phyloP scores from a whole-genome alignment of 2,888 invertebrate species.

The Suillia variegata region DNA sequence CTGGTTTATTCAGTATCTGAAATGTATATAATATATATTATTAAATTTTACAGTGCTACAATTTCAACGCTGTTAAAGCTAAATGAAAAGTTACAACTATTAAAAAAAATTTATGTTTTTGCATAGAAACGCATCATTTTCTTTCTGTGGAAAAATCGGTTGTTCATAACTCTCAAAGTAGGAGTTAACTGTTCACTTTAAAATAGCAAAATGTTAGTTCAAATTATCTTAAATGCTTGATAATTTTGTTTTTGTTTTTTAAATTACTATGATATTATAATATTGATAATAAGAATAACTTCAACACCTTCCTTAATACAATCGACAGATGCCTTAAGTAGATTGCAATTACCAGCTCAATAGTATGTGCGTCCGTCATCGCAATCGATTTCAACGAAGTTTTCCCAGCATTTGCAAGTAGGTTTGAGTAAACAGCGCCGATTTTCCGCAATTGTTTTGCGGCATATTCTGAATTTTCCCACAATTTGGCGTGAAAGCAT shows the following conservation, averaged over 20 bases:
- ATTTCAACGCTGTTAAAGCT: too few species aligned
- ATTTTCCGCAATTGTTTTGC: slow-evolving; percentile 75
- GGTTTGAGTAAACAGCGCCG: slow-evolving; percentile 69
- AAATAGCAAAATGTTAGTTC: slow-evolving; percentile 11
- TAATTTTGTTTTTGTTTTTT: neutral
- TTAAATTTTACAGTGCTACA: too few species aligned
- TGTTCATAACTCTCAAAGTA: too few species aligned
- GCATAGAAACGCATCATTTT: too few species aligned
- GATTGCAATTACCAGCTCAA: slow-evolving; percentile 69
- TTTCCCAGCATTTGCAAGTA: slow-evolving; percentile 71
- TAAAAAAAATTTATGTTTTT: too few species aligned
- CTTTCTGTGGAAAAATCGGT: too few species aligned
- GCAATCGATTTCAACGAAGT: slow-evolving; percentile 69
- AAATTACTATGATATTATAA: neutral
- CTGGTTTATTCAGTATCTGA: slow-evolving; percentile 75
- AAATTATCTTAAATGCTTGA: too few species aligned
- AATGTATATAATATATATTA: too few species aligned
- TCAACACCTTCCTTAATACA: slow-evolving; percentile 10
- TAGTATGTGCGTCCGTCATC: slow-evolving; percentile 72
- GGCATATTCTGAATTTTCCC: slow-evolving; percentile 76
- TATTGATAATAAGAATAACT: neutral
- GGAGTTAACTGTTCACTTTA: too few species aligned
- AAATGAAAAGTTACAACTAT: too few species aligned
- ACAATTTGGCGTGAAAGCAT: slow-evolving; percentile 71
- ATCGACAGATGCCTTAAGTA: too few species aligned